Evolutionary conservation across 2,113 vertebrate species (phyloP), one percentile per base, ranked within the genome.

Genomic region (chimpanzee (Pan troglodytes)): DNA sequence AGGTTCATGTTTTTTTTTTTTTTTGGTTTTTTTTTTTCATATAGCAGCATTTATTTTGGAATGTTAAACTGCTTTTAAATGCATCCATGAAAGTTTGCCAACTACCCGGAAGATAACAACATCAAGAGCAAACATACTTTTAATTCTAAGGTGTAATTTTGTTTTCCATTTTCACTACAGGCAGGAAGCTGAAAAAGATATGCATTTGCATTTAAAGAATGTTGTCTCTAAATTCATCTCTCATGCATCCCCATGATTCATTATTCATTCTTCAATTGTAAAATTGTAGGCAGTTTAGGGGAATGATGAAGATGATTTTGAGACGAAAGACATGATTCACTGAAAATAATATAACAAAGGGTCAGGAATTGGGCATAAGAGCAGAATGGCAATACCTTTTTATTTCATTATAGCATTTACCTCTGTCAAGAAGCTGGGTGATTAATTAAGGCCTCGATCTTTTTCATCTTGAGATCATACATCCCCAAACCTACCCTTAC

Each of bases 381-480:
- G 12, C 48, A 96, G 96, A 95, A 92, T 70, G 61, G 59, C 35
- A 70, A 25, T 30, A 20, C 38, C 35, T n/a, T 94, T 95, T 93
- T 43, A 85, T 97, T 94, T 27, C 1, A 91, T 91, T 64, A 88
- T 92, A 92, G 2, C 52, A 82, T 95, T 98, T 85, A 92, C 50
- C 87, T 88, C 38, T 48, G 93, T 73, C 83, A 75, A 93, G 97
- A 98, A 93, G 55, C 64, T 80, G 18, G 9, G 92, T 97, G 95
- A 93, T 97, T 98, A 98, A 97, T 98, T 96, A 98, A 97, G 94
- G 83, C 43, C 76, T 30, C 78, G 13, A 17, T 73, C 93, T 96
- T 97, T 97, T 96, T 96, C 78, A 82, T 97, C 72, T 90, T 18
- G 76, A 76, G 95, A 97, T 98, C 75, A 93, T 64, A 88, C 18